Percentiles rank a stretch among this genome's conserved stretches.
phyloP scores from a whole-genome alignment of 2,888 invertebrate species.

The Chirona hameri region DNA sequence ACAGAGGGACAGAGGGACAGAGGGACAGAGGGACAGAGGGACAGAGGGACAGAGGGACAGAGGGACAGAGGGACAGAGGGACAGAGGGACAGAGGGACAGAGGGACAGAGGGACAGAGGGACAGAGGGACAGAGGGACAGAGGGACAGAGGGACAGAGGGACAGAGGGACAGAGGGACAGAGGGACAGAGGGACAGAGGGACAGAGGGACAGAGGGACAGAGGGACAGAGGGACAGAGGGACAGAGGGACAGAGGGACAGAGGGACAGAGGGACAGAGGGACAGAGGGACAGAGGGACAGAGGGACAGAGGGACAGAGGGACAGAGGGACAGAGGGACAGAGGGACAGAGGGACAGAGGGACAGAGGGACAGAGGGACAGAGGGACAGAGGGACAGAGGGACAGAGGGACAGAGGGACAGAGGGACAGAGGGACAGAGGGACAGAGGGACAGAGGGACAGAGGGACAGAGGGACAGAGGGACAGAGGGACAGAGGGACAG shows the following conservation, averaged over 20 bases:
- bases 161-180: too few relatives aligned
- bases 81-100: neutral
- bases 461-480: neutral
- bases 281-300: neutral
- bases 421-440: neutral
- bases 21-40: neutral
- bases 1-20: neutral
- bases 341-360: too few relatives aligned
- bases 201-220: neutral
- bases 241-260: neutral
- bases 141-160: too few relatives aligned
- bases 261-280: neutral
- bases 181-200: neutral
- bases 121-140: conserved; percentile 29
- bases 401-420: neutral
- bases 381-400: neutral
- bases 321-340: too few relatives aligned
- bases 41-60: neutral
- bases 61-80: neutral
- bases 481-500: conserved; percentile 31
- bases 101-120: too few relatives aligned
- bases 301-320: conserved; percentile 29
- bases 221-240: neutral
- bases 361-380: too few relatives aligned
- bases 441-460: neutral